Conservation (phyloP, 64 coral and sea anemone genomes). For the Stichodactyla mertensii region DNA sequence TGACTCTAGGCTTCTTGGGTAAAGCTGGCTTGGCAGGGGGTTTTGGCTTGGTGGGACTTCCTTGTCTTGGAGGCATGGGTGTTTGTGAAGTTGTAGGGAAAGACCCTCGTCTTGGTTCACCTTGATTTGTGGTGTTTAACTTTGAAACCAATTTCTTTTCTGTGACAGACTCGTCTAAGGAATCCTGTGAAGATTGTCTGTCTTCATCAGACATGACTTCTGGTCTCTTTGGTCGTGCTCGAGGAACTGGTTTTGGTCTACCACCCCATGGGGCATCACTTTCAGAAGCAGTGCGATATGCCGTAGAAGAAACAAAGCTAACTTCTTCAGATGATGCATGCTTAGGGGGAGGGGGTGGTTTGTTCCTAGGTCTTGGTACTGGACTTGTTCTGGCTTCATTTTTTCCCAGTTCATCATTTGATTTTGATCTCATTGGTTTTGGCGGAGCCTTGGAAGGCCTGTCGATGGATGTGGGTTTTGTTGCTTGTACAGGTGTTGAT, state of each 20-base stretch:
- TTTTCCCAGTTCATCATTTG: constrained; percentile 12
- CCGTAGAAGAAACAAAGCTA: neutral
- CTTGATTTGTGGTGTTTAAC: neutral
- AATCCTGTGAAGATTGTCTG: constrained; percentile 16
- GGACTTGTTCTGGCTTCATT: constrained; percentile 37
- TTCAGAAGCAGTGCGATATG: neutral
- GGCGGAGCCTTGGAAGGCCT: neutral
- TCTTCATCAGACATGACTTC: constrained; percentile 25
- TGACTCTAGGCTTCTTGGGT: neutral
- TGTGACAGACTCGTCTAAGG: neutral
- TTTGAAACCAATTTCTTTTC: constrained; percentile 5
- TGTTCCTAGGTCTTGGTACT: constrained; percentile 70
- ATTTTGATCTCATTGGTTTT: constrained; percentile 16
- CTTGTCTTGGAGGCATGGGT: neutral
- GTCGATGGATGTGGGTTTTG: neutral
- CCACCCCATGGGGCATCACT: neutral
- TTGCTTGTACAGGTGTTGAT: neutral
- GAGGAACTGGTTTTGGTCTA: constrained; percentile 19
- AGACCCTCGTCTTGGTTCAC: neutral
- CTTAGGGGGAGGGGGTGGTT: constrained; percentile 69
- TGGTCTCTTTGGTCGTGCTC: neutral
- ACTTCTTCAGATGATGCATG: neutral
- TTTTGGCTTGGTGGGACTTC: constrained; percentile 45
- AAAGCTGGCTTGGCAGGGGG: constrained; percentile 30
- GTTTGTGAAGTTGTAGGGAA: neutral